These are phyloP conservation scores for Hirtodrosophila alboralis DNA, from an alignment of 2,888 invertebrate genomes.

Conservation along the genomic window DNA sequence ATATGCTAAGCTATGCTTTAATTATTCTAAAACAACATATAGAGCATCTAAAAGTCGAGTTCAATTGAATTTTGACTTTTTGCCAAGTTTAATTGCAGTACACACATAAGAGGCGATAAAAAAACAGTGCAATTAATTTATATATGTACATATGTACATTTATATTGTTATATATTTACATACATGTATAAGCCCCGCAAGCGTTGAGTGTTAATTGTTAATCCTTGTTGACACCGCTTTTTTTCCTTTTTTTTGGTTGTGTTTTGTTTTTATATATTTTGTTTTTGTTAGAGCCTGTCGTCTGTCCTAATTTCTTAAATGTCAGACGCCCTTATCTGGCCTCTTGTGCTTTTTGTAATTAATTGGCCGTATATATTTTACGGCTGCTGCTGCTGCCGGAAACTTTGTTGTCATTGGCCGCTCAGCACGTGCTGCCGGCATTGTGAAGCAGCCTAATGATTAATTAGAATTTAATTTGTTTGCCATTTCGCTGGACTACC, in stretches of 20 bases:
- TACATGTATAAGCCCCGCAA: neutral
- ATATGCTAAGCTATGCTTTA: no score
- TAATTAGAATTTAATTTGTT: constrained; percentile 79
- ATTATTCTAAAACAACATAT: neutral
- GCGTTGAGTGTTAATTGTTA: constrained; percentile 50
- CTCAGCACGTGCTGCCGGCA: constrained; percentile 58
- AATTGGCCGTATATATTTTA: constrained; percentile 62
- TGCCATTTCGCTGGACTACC: constrained; percentile 52
- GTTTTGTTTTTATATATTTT: constrained; percentile 17
- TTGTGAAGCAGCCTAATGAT: constrained; percentile 60
- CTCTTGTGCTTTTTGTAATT: constrained; percentile 70
- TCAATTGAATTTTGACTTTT: neutral
- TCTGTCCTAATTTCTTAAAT: constrained; percentile 55
- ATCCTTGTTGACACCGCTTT: constrained; percentile 46
- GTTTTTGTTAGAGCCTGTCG: constrained; percentile 20
- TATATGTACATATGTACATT: constrained; percentile 6
- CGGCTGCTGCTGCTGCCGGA: constrained; percentile 32
- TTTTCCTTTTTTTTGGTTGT: constrained; percentile 21
- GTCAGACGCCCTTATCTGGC: constrained; percentile 59
- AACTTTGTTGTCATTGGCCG: constrained; percentile 60
- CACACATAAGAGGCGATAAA: neutral
- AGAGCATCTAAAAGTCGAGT: constrained; percentile 2
- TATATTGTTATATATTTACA: constrained; percentile 1
- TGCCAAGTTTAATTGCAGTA: constrained; percentile 16
- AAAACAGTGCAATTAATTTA: constrained; percentile 36